Evolutionary conservation across 2,888 invertebrate genomes (phyloP).

Genomic region (Phengaris alcon): DNA sequence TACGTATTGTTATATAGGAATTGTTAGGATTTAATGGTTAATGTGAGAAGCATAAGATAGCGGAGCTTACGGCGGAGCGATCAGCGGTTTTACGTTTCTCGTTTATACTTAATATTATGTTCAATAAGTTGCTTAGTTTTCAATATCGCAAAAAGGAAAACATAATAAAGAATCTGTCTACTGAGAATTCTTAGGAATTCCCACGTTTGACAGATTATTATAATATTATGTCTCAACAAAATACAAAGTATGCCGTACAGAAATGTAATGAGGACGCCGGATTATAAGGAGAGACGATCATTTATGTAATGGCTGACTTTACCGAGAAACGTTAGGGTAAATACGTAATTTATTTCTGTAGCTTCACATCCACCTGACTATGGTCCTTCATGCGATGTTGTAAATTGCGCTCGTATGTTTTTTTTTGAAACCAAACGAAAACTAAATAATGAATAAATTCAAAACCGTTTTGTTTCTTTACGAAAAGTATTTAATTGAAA

Average conservation of each 20-base stretch:
- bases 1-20: conserved; percentile 32
- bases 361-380: no score
- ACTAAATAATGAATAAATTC: not conserved
- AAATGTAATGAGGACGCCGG: no score
- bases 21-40: conserved; percentile 33
- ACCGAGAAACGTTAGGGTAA: no score
- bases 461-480: not conserved
- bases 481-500: not conserved
- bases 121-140: not conserved
- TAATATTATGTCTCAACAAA: not conserved
- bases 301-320: no score
- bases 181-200: conserved; percentile 13
- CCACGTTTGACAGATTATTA: not conserved
- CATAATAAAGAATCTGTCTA: not conserved
- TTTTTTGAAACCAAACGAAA: no score
- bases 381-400: no score
- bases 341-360: no score
- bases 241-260: not conserved
- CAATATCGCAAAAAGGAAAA: not conserved
- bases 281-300: no score
- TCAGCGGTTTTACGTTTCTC: not conserved
- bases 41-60: conserved; percentile 35
- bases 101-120: no score
- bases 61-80: conserved; percentile 18
- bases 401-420: no score